Evolutionary conservation across 2,797 vertebrate genomes (phyloP).

Genomic region (Falco cherrug): DNA sequence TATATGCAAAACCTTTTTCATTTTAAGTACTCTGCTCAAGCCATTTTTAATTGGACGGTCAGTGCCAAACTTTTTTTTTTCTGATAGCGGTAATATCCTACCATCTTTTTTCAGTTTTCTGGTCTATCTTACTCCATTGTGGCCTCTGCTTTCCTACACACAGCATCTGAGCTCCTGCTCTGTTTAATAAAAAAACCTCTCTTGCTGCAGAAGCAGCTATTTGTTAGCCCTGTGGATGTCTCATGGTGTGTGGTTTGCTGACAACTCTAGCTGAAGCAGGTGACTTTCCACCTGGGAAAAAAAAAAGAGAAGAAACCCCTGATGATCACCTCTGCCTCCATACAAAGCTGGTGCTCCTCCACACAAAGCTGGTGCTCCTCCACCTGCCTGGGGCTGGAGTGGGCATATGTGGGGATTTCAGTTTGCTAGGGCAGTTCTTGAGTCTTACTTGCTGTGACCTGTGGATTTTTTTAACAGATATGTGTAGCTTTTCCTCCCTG

Average conservation of each 20-base stretch:
- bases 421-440: not conserved
- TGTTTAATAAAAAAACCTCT: not conserved
- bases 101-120: not conserved
- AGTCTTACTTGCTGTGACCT: not conserved
- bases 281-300: not conserved
- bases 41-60: not conserved
- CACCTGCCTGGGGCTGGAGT: not conserved
- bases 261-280: not conserved
- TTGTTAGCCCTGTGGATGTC: not conserved
- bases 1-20: not conserved
- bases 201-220: not conserved
- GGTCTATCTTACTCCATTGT: accelerated
- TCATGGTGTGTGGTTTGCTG: not conserved
- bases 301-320: not conserved
- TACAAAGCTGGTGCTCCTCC: not conserved
- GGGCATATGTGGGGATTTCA: not conserved
- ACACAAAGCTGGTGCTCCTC: no score
- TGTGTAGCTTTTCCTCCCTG: not conserved
- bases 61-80: not conserved
- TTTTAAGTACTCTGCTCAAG: not conserved
- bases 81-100: not conserved
- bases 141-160: not conserved
- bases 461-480: not conserved
- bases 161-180: not conserved
- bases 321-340: not conserved